phyloP scores from a whole-genome alignment of 1,140 invertebrate species.

The Acyrthosiphon pisum region DNA sequence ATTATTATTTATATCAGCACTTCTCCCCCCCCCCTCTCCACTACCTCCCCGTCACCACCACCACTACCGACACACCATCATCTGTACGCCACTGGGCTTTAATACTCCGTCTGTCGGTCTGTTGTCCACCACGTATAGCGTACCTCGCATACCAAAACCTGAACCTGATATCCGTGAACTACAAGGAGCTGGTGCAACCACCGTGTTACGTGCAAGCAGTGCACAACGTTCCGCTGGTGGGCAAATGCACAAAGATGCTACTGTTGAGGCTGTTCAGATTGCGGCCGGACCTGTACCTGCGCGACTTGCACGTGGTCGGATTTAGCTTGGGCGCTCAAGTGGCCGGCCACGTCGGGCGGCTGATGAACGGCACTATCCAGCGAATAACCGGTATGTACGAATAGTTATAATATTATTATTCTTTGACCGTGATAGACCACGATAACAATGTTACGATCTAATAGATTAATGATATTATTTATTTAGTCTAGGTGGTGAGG shows the following conservation, averaged over 20 bases:
- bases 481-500: no score
- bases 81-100: no score
- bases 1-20: no score
- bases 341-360: slow-evolving; percentile 67
- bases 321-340: slow-evolving; percentile 80
- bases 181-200: slow-evolving; percentile 68
- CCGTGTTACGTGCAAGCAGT: slow-evolving; percentile 70
- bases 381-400: slow-evolving; percentile 63
- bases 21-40: no score
- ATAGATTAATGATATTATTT: no score
- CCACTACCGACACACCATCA: no score
- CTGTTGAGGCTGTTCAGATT: slow-evolving; percentile 63
- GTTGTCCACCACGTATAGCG: slow-evolving; percentile 63
- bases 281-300: slow-evolving; percentile 62
- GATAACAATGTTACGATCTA: no score
- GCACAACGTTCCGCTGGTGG: slow-evolving; percentile 67
- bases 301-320: slow-evolving; percentile 74
- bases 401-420: background rate
- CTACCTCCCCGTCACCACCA: no score
- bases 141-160: slow-evolving; percentile 66
- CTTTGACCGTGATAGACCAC: no score
- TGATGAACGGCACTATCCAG: slow-evolving; percentile 61
- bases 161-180: slow-evolving; percentile 72
- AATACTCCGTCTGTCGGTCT: background rate
- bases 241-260: slow-evolving; percentile 64